phyloP scores from a whole-genome alignment of 2,888 invertebrate genomes.

The Hypomecis punctinalis region DNA sequence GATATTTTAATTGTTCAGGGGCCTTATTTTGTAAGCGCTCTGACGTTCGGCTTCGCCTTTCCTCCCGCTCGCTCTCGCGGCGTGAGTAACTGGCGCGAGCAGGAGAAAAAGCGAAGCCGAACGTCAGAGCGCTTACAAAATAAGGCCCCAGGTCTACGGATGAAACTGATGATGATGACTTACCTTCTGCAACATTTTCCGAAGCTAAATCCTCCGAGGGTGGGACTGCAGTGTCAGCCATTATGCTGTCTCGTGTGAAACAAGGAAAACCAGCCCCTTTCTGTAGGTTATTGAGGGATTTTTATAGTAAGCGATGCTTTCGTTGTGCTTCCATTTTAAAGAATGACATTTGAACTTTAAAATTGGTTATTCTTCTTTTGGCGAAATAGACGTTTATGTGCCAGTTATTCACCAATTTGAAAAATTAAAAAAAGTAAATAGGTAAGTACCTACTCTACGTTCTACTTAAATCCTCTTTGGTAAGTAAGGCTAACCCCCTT shows the following conservation, averaged over 20 bases:
- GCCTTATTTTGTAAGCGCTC: too few species aligned
- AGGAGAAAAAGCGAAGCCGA: too few species aligned
- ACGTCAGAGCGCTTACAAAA: too few species aligned
- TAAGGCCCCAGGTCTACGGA: too few species aligned
- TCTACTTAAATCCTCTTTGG: too few species aligned
- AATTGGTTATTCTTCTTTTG: conserved; percentile 32
- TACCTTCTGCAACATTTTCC: conserved; percentile 55
- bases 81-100: too few species aligned
- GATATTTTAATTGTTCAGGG: too few species aligned
- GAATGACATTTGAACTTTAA: conserved; percentile 56
- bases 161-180: neutral
- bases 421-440: too few species aligned
- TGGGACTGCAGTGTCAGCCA: conserved; percentile 53
- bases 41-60: too few species aligned
- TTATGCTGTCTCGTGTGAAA: conserved; percentile 41
- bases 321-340: conserved; percentile 59
- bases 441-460: too few species aligned
- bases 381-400: conserved; percentile 8
- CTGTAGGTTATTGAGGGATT: conserved; percentile 26
- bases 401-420: neutral
- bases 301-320: conserved; percentile 37
- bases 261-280: conserved; percentile 64
- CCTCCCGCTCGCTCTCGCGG: too few species aligned
- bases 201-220: conserved; percentile 48
- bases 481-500: too few species aligned